Evolutionary conservation across 2,797 vertebrate species (phyloP).

Genomic region (Acropternis orthonyx): DNA sequence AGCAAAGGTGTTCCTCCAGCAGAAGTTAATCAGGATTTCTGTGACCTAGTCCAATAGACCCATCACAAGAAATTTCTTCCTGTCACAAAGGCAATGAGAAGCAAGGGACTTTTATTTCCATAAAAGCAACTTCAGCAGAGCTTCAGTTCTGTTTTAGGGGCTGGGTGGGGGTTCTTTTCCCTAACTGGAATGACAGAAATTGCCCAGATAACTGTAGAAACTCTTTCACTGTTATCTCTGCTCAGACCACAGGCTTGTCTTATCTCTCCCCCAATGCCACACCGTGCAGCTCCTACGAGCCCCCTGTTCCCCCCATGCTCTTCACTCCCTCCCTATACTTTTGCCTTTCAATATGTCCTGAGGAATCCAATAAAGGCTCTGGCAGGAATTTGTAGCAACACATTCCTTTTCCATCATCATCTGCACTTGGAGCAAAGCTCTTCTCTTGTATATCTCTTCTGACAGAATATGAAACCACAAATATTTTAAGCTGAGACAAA

Average conservation of each 20-base stretch:
- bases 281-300: neutral
- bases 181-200: neutral
- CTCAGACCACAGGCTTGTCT: neutral
- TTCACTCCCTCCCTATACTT: neutral
- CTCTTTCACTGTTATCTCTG: constrained; percentile 13
- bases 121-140: neutral
- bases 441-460: constrained; percentile 54
- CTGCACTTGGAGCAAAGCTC: constrained; percentile 56
- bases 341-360: neutral
- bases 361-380: constrained; percentile 51
- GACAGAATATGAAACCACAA: constrained; percentile 76
- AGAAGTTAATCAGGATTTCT: neutral
- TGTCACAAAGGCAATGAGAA: neutral
- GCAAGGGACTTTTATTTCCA: neutral
- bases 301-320: neutral
- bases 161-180: neutral
- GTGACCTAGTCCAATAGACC: neutral
- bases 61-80: neutral
- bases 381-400: constrained; percentile 39
- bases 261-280: constrained; percentile 1
- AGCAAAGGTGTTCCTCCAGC: neutral
- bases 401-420: constrained; percentile 67
- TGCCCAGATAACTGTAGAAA: constrained; percentile 2
- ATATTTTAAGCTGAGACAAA: constrained; percentile 77
- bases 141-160: neutral